These are phyloP conservation scores for Galeopterus variegatus DNA, from an alignment of 2,113 vertebrate genomes.

Conservation along the genomic window DNA sequence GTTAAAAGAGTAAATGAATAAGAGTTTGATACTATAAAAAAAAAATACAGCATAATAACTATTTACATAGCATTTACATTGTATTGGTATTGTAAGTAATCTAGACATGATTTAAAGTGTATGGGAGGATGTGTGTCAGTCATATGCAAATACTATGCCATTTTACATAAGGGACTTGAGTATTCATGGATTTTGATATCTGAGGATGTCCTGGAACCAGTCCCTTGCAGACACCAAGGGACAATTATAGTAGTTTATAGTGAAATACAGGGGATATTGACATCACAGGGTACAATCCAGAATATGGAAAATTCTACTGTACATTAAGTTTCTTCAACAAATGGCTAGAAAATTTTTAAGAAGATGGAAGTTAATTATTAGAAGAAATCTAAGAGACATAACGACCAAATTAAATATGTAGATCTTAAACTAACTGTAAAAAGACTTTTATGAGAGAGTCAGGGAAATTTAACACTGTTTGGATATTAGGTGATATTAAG, in stretches of 20 bases:
- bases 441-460: background rate
- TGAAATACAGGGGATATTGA: background rate
- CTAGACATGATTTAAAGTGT: no score
- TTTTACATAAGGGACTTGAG: no score
- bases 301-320: background rate
- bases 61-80: no score
- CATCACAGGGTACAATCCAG: background rate
- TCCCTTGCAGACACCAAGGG: no score
- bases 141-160: no score
- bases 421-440: constrained; percentile 13
- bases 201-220: no score
- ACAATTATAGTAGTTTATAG: background rate
- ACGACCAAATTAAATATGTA: background rate
- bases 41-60: no score
- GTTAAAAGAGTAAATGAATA: constrained; percentile 49
- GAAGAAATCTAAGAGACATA: background rate
- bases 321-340: background rate
- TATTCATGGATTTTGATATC: no score
- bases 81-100: no score
- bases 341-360: background rate
- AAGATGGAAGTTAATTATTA: background rate
- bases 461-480: background rate
- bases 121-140: no score
- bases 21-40: background rate
- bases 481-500: background rate